phyloP scores from a whole-genome alignment of 1,140 invertebrate species.

The Pogonomyrmex barbatus region DNA sequence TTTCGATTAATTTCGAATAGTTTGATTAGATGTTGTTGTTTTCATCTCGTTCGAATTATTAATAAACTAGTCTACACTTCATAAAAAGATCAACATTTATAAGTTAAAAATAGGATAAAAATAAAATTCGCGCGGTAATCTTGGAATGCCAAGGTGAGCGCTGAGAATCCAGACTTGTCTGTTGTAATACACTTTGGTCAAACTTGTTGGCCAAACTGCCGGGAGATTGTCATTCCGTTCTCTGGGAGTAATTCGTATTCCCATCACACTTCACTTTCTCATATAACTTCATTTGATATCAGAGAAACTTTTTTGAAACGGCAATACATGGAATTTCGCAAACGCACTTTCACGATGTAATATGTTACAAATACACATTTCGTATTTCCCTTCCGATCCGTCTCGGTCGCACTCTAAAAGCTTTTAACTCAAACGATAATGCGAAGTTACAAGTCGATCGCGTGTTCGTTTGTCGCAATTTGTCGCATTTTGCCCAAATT shows the following conservation, averaged over 20 bases:
- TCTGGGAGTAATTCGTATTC: not conserved
- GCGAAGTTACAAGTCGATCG: not conserved
- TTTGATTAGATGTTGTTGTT: not conserved
- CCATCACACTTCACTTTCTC: not conserved
- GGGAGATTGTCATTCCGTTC: not conserved
- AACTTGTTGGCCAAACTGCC: not conserved
- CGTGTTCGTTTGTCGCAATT: not conserved
- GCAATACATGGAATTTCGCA: not conserved
- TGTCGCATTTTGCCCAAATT: not conserved
- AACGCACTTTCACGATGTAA: not conserved
- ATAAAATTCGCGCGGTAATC: not conserved
- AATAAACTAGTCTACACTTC: slow-evolving; percentile 29
- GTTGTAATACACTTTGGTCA: not conserved
- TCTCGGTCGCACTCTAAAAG: slow-evolving; percentile 13
- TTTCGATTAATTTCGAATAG: slow-evolving; percentile 46
- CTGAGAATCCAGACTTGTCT: too few relatives aligned
- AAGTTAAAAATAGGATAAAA: not conserved
- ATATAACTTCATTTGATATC: not conserved
- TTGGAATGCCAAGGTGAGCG: not conserved
- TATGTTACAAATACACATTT: not conserved
- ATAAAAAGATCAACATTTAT: not conserved
- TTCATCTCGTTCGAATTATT: not conserved
- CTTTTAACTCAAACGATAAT: slow-evolving; percentile 4
- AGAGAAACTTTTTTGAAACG: not conserved
- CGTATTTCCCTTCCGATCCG: not conserved